A percentile compares a stretch with the other conserved stretches of the same genome.
These are phyloP conservation scores for Drosophila kokeensis DNA, from an alignment of 2,888 invertebrate species.

Conservation along the genomic window DNA sequence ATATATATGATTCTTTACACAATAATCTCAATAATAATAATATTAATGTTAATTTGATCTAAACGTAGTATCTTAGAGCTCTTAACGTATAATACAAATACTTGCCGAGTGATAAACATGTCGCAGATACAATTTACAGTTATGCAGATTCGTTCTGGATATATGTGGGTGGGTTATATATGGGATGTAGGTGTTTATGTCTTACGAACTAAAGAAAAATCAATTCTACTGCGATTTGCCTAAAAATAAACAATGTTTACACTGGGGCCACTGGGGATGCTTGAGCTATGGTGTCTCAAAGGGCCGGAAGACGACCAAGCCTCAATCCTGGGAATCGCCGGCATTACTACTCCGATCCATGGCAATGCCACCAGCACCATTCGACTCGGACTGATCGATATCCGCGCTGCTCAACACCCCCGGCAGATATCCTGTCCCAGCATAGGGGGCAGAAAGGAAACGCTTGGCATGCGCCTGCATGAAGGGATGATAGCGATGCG, in stretches of 20 bases:
- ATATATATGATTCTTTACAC: slow-evolving; percentile 52
- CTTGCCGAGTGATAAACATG: slow-evolving; percentile 45
- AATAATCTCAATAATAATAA: slow-evolving; percentile 61
- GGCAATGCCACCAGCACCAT: slow-evolving; percentile 83
- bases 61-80: slow-evolving; percentile 63
- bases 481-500: slow-evolving; percentile 84
- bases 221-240: slow-evolving; percentile 45
- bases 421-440: slow-evolving; percentile 92
- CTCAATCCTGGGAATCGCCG: slow-evolving; percentile 85
- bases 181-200: slow-evolving; percentile 13
- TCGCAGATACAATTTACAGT: slow-evolving; percentile 37
- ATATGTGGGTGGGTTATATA: slow-evolving; percentile 28
- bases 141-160: slow-evolving; percentile 19
- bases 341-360: slow-evolving; percentile 83
- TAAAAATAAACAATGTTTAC: slow-evolving; percentile 35
- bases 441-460: slow-evolving; percentile 92
- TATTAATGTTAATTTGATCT: slow-evolving; percentile 61
- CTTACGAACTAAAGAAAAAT: slow-evolving; percentile 45
- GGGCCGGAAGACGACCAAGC: slow-evolving; percentile 75
- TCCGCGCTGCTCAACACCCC: slow-evolving; percentile 88
- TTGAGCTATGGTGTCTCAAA: slow-evolving; percentile 66
- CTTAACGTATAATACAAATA: slow-evolving; percentile 65
- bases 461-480: slow-evolving; percentile 89
- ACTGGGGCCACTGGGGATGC: slow-evolving; percentile 8
- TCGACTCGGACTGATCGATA: slow-evolving; percentile 84